Conservation (phyloP, 2,888 invertebrate genomes). For the Drosophila borborema region DNA sequence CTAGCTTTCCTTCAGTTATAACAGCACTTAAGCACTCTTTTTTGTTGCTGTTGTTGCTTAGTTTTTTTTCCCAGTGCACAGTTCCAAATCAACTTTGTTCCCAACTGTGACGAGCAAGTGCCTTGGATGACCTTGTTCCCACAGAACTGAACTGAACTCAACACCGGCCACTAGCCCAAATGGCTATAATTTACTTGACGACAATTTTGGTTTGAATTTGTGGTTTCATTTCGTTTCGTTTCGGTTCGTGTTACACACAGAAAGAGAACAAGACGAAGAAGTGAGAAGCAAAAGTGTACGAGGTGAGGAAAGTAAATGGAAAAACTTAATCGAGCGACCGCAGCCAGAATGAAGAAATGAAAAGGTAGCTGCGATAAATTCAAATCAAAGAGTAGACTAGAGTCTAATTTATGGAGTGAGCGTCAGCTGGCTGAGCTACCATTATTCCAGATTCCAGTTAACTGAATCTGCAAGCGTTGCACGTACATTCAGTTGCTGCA, state of each 20-base stretch:
- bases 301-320: constrained; percentile 22
- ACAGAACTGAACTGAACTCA: constrained; percentile 50
- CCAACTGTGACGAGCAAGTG: constrained; percentile 17
- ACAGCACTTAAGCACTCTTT: constrained; percentile 17
- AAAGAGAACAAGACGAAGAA: neutral
- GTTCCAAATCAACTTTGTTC: constrained; percentile 17
- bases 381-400: constrained; percentile 53
- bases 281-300: constrained; percentile 30
- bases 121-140: constrained; percentile 63
- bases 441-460: constrained; percentile 24
- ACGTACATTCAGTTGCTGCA: constrained; percentile 54
- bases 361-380: constrained; percentile 59
- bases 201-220: constrained; percentile 40
- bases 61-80: constrained; percentile 32
- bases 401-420: constrained; percentile 52
- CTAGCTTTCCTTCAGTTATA: constrained; percentile 3
- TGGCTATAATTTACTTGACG: constrained; percentile 45
- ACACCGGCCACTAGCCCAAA: constrained; percentile 36
- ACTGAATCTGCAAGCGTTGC: constrained; percentile 55
- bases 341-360: constrained; percentile 41
- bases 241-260: neutral
- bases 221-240: constrained; percentile 33
- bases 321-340: constrained; percentile 60
- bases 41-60: neutral
- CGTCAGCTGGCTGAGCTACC: neutral